Conservation (phyloP, 2,113 vertebrate species). For the Arizona elegans region DNA sequence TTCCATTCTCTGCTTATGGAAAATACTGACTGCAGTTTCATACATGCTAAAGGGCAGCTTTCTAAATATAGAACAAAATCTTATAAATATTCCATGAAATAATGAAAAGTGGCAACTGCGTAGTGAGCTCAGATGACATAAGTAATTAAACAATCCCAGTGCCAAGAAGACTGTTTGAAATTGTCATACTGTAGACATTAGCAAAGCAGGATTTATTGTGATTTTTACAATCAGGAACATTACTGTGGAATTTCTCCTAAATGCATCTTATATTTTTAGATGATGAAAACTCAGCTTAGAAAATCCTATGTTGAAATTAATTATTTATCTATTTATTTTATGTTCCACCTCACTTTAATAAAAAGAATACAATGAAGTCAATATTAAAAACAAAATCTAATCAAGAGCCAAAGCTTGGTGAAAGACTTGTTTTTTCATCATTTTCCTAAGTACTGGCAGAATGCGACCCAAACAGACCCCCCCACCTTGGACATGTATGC, state of each 20-base stretch:
- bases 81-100: background rate
- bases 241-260: background rate
- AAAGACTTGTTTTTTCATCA: no score
- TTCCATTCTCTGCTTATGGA: slow-evolving; percentile 30
- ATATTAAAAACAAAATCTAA: background rate
- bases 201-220: background rate
- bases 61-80: background rate
- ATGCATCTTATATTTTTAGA: background rate
- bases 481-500: no score
- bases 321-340: background rate
- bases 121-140: background rate
- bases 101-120: background rate
- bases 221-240: background rate
- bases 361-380: background rate
- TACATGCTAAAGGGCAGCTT: slow-evolving; percentile 21
- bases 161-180: fast-evolving
- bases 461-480: no score
- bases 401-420: background rate
- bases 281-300: background rate
- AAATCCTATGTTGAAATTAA: background rate
- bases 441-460: no score
- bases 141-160: background rate
- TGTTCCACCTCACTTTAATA: background rate
- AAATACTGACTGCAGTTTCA: slow-evolving; percentile 35
- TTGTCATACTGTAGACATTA: background rate